Evolutionary conservation across 1,140 invertebrate species (phyloP), one percentile per base, ranked within the genome.

Genomic region (Bombus sylvicola): DNA sequence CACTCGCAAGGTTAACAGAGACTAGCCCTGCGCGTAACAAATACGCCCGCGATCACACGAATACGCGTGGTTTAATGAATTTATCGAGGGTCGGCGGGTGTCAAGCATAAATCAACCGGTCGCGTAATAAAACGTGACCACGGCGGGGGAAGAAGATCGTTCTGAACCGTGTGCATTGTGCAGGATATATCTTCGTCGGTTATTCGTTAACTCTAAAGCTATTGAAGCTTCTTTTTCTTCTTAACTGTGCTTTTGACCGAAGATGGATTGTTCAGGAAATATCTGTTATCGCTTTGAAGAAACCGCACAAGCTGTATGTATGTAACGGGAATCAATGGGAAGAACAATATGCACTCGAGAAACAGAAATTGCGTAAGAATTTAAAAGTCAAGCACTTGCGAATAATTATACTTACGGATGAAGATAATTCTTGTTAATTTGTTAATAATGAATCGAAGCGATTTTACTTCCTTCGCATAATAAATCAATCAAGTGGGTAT

Each of bases 1-100:
- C 15, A 39, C 47, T 28, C 34, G 68, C 79, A 71, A 81, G 79
- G 66, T 47, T 71, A 31, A 37, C n/a, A 62, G 43, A 25, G 41
- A 31, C 71, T 37, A 75, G 39, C 25, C 39, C 59, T 43, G 39
- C 37, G 53, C 37, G 69, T 34, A 83, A 47, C 87, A 83, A 78
- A 89, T 80, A 82, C 53, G 78, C 86, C 76, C 85, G 71, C 80
- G 85, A 82, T 53, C 73, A 76, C 69, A 86, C 87, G 87, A 89
- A 88, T 91, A 62, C 59, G 25, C 86, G 87, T 86, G 81, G 76
- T 89, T 88, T 85, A 88, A 92, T 88, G 83, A 87, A 92, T 90
- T 89, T 88, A 75, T 66, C 83, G 76, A 88, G 79, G 79, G 85
- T 86, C 83, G 78, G 86, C 88, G 83, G 47, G 47, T 6, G 69